phyloP scores from a whole-genome alignment of 2,797 vertebrate species.

The Sebastes aleutianus region DNA sequence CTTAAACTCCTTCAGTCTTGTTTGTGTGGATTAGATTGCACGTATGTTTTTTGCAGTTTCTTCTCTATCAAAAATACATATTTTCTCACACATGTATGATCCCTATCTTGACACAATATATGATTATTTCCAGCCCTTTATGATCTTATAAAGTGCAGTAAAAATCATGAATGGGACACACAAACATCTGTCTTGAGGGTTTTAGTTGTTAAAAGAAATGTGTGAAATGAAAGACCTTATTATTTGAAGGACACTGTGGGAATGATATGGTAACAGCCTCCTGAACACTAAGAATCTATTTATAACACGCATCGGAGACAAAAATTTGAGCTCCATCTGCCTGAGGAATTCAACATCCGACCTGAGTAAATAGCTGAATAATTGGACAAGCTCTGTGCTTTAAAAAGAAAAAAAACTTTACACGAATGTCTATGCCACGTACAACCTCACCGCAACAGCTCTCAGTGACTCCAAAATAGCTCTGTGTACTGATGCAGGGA shows the following conservation, averaged over 20 bases:
- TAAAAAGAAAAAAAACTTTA: background rate
- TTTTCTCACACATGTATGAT: background rate
- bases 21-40: background rate
- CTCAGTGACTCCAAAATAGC: slow-evolving; percentile 26
- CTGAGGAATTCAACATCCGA: slow-evolving; percentile 9
- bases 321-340: slow-evolving; percentile 13
- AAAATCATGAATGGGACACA: background rate
- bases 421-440: background rate
- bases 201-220: background rate
- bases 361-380: slow-evolving; percentile 26
- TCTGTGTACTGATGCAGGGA: slow-evolving; percentile 17
- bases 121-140: background rate
- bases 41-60: rapidly evolving
- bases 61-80: background rate
- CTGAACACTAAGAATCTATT: slow-evolving; percentile 43
- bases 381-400: slow-evolving; percentile 27
- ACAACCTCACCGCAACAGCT: slow-evolving; percentile 1
- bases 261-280: slow-evolving; percentile 1
- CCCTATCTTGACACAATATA: background rate
- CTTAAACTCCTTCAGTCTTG: background rate
- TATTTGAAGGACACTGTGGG: slow-evolving; percentile 27
- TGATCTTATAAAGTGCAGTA: background rate
- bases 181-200: background rate
- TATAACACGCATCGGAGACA: slow-evolving; percentile 30
- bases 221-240: slow-evolving; percentile 12